Evolutionary conservation across 2,797 vertebrate genomes (phyloP).

Genomic region (Coilia nasus): DNA sequence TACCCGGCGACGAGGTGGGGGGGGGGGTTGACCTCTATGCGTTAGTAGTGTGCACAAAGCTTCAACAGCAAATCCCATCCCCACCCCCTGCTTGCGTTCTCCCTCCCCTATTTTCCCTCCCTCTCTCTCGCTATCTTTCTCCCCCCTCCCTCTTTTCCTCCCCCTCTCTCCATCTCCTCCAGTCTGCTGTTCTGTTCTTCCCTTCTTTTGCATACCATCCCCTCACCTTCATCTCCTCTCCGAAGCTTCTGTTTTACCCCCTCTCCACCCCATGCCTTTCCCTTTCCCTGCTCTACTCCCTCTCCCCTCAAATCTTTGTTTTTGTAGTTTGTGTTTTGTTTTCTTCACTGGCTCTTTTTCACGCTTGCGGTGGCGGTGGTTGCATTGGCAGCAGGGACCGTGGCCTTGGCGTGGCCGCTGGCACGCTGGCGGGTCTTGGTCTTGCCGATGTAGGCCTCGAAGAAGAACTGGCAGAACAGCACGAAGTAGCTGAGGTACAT

Average conservation of each 20-base stretch:
- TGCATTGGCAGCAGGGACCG: background rate
- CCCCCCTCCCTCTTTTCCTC: constrained; percentile 43
- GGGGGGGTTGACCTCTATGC: constrained; percentile 64
- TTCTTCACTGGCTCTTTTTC: constrained; percentile 76
- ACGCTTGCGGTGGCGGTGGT: background rate
- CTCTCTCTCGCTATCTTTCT: constrained; percentile 23
- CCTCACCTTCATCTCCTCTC: background rate
- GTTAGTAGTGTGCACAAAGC: constrained; percentile 71
- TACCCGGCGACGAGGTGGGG: constrained; percentile 30
- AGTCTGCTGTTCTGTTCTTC: background rate
- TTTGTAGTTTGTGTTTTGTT: constrained; percentile 57
- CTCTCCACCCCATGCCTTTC: background rate
- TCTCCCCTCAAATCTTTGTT: background rate
- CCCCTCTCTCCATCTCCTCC: constrained; percentile 63
- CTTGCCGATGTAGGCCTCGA: constrained; percentile 92
- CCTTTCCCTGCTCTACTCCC: background rate
- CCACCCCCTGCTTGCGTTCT: constrained; percentile 28
- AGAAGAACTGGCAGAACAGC: constrained; percentile 98
- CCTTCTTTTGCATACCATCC: background rate
- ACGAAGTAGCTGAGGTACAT: constrained; percentile 99
- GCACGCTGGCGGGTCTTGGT: constrained; percentile 67
- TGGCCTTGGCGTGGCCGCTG: background rate
- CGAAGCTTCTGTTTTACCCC: background rate
- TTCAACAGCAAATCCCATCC: constrained; percentile 55
- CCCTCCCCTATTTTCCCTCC: constrained; percentile 35